Conservation (phyloP, 2,113 vertebrate genomes). For the Corynorhinus townsendii region DNA sequence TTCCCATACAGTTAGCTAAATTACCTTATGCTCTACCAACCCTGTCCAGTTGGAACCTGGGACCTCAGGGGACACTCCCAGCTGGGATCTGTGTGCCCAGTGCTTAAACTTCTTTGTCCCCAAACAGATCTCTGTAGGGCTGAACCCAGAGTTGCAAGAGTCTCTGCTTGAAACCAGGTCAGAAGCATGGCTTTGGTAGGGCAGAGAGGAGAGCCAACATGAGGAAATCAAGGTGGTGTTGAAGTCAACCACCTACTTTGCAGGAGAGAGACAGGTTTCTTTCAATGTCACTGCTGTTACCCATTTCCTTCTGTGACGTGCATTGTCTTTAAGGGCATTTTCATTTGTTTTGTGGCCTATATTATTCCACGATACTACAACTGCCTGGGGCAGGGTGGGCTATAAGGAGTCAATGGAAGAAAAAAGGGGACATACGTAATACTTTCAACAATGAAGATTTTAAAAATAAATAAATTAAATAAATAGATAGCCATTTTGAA, state of each 20-base stretch:
- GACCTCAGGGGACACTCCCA: neutral
- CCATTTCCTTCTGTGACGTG: neutral
- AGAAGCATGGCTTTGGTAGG: neutral
- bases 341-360: neutral
- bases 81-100: neutral
- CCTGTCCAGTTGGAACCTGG: neutral
- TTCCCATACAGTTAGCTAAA: neutral
- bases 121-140: neutral
- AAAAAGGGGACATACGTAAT: too few species aligned
- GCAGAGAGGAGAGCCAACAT: neutral
- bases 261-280: slow-evolving; percentile 40
- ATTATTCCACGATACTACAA: slow-evolving; percentile 14
- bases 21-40: neutral
- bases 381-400: too few species aligned
- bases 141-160: neutral
- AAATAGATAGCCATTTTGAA: slow-evolving; percentile 46
- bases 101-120: neutral
- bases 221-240: neutral
- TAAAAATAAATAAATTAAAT: too few species aligned
- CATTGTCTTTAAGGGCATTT: slow-evolving; percentile 8
- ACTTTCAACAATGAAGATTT: too few species aligned
- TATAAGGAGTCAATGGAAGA: too few species aligned
- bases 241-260: slow-evolving; percentile 44
- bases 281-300: neutral
- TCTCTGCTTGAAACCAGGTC: neutral